These are phyloP conservation scores for Phrynosoma platyrhinos DNA, from an alignment of 2,113 vertebrate genomes.

Conservation along the genomic window DNA sequence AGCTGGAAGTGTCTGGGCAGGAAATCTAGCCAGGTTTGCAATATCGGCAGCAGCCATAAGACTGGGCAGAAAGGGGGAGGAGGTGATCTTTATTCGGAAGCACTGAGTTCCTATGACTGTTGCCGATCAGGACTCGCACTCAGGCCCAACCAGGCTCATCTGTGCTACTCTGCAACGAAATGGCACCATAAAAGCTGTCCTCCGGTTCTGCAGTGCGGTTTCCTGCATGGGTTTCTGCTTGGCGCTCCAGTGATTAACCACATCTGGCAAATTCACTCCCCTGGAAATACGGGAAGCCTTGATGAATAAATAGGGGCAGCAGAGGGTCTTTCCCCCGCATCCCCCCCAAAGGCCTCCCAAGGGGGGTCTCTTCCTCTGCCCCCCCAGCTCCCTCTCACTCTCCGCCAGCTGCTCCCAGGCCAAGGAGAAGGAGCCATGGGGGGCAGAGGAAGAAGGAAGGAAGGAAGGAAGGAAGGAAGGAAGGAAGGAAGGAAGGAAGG, in stretches of 20 bases:
- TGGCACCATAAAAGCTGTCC: not conserved
- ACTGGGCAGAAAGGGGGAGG: not conserved
- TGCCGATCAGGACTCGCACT: no score
- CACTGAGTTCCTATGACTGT: not conserved
- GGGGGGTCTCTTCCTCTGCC: not conserved
- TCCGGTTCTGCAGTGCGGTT: slow-evolving; percentile 13
- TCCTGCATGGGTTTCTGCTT: not conserved
- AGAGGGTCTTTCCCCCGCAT: not conserved
- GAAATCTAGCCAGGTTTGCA: not conserved
- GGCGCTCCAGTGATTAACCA: not conserved
- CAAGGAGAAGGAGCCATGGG: no score
- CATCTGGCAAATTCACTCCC: not conserved
- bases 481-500: no score
- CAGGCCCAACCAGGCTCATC: no score
- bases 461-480: no score
- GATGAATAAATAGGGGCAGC: not conserved
- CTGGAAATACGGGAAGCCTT: not conserved
- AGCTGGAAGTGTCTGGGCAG: not conserved
- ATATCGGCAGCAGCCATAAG: rapidly evolving
- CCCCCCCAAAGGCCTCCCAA: no score
- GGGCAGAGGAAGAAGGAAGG: no score
- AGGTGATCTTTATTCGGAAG: not conserved
- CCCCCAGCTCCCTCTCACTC: no score
- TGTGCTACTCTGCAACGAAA: no score
- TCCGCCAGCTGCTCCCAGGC: no score